A percentile compares a stretch with the other conserved stretches of the same genome.
Evolutionary conservation across 2,113 vertebrate genomes (phyloP).

Genomic region (Caloenas nicobarica): DNA sequence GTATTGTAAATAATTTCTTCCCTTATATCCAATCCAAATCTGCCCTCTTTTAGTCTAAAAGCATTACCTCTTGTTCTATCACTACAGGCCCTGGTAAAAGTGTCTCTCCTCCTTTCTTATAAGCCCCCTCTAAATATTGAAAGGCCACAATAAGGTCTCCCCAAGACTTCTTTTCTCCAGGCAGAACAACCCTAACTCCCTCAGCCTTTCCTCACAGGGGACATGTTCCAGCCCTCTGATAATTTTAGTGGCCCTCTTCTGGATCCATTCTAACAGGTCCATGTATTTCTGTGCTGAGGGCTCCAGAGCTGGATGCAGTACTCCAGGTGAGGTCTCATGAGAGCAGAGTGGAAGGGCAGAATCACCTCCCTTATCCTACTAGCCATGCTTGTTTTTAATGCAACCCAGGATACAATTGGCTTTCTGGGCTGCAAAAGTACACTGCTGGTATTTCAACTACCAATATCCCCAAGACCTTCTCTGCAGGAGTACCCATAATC

Average conservation of each 20-base stretch:
- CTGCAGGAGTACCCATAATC: no score
- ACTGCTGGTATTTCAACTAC: no score
- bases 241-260: background rate
- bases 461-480: no score
- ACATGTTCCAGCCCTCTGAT: background rate
- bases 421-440: no score
- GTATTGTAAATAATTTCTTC: background rate
- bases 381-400: no score
- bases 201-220: background rate
- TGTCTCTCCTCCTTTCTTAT: background rate
- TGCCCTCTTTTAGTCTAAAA: background rate
- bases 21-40: background rate
- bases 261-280: accelerated
- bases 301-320: no score
- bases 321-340: background rate
- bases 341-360: background rate
- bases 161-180: background rate
- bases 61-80: background rate
- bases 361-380: no score
- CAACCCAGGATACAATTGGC: no score
- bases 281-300: background rate
- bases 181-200: background rate
- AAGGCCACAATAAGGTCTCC: background rate
- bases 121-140: background rate
- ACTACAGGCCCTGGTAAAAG: background rate